Evolutionary conservation across 2,888 invertebrate genomes (phyloP).

Genomic region (Phorcus lineatus): DNA sequence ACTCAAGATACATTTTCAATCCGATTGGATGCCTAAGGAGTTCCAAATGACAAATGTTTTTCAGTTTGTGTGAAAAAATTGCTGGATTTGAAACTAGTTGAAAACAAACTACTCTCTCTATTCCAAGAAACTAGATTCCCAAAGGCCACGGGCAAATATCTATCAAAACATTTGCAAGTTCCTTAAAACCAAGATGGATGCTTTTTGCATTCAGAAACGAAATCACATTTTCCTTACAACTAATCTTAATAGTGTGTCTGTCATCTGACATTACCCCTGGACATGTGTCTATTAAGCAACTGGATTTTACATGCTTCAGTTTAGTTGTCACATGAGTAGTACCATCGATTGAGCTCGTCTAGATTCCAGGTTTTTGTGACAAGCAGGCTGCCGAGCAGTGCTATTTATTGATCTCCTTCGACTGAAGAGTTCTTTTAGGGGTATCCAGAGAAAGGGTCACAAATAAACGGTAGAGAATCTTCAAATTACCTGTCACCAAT

Average conservation of each 20-base stretch:
- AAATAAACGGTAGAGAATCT: slow-evolving; percentile 19
- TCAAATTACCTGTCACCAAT: slow-evolving; percentile 12
- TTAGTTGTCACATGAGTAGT: slow-evolving; percentile 21
- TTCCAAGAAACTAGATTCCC: too few relatives aligned
- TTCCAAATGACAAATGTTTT: too few relatives aligned
- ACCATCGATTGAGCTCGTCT: slow-evolving; percentile 8
- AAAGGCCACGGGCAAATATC: not conserved
- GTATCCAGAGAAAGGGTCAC: not conserved
- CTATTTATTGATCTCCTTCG: slow-evolving; percentile 1
- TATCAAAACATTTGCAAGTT: not conserved
- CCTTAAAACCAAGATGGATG: slow-evolving; percentile 5
- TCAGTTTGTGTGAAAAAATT: too few relatives aligned
- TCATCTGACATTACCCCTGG: slow-evolving; percentile 6
- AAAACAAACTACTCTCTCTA: too few relatives aligned
- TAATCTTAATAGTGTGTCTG: slow-evolving; percentile 17
- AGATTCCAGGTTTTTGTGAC: slow-evolving; percentile 17
- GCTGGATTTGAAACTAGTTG: too few relatives aligned
- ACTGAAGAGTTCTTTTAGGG: not conserved
- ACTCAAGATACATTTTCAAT: too few relatives aligned
- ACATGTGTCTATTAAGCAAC: slow-evolving; percentile 8
- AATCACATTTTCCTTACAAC: slow-evolving; percentile 20
- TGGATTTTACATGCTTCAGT: slow-evolving; percentile 6
- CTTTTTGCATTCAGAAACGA: not conserved
- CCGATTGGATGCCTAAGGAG: too few relatives aligned
- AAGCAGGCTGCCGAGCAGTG: not conserved